Percentiles rank a stretch among this genome's conserved stretches.
These are phyloP conservation scores for Gryllus longicercus DNA, from an alignment of 2,888 invertebrate species.

Conservation along the genomic window DNA sequence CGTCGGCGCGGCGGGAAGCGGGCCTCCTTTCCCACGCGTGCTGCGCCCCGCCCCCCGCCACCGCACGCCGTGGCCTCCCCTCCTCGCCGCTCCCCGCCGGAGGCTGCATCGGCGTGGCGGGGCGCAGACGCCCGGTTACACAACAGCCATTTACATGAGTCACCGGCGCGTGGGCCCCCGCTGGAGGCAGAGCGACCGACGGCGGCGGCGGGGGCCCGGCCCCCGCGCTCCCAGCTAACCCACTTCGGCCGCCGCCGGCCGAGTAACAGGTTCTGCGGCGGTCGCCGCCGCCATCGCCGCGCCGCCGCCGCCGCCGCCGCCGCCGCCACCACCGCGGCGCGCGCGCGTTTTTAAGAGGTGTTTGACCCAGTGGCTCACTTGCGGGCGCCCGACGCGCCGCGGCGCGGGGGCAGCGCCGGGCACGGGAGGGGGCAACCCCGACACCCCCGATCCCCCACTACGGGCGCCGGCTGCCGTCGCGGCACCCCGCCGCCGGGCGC, in stretches of 20 bases:
- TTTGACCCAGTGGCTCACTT: slow-evolving; percentile 26
- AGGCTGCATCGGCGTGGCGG: too few species aligned
- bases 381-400: background rate
- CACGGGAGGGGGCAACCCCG: background rate
- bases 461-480: background rate
- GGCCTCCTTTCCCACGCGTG: background rate
- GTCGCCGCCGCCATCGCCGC: background rate
- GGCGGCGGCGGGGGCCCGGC: background rate
- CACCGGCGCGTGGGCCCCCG: slow-evolving; percentile 6
- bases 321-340: background rate
- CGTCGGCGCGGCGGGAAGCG: background rate
- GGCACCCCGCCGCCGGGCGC: background rate
- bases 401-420: slow-evolving; percentile 20
- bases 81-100: too few species aligned
- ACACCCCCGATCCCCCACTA: background rate
- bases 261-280: slow-evolving; percentile 10
- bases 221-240: slow-evolving; percentile 17
- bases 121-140: background rate
- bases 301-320: too few species aligned
- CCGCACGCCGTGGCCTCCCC: too few species aligned
- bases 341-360: slow-evolving; percentile 17
- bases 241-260: background rate
- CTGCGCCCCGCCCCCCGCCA: background rate
- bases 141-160: slow-evolving; percentile 9
- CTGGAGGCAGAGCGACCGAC: background rate